Evolutionary conservation across 37 sponge, comb jelly and placozoan species (phyloP), one percentile per base, ranked within the genome.

Genomic region (Trichoplax adhaerens): DNA sequence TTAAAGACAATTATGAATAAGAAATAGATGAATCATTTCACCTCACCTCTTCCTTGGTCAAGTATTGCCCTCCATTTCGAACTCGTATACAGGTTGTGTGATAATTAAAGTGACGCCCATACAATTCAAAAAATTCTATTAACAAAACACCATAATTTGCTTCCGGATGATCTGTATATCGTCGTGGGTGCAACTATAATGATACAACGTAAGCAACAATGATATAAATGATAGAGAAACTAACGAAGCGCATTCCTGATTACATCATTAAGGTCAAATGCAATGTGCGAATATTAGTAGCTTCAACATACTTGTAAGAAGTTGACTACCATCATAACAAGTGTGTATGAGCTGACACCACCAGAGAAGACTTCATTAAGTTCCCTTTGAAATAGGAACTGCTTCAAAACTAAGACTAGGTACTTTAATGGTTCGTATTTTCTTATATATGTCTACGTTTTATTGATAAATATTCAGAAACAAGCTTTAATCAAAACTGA

Each of bases 81-180:
- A 95, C 82, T 0, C 69, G 50, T 48, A 95, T 95, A 0, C 82
- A 91, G 0, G 83, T 83, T 61, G 83, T 87, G 71, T 68, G 69
- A 75, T 95, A 95, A 80, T 91, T 91, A 71, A 95, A 91, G 48
- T 76, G 60, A 3, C 89, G 73, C 1, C 98, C 98, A 69, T 91
- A 95, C 12, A 95, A 72, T 78, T 95, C 98, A 62, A 95, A 95
- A 72, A 95, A 95, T 67, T 95, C 98, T 47, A 95, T 91, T 63
- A 95, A 68, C 46, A 95, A 75, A 29, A 91, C 98, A 0, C 89
- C 98, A 50, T 91, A 80, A 56, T 95, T 95, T 5, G 89, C 80
- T 53, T 83, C 76, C 51, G 79, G 52, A 61, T 62, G 54, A 29
- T 29, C 73, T 72, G 73, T 60, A 12, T 60, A n/a, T 60, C 10